These are phyloP conservation scores for Apogon talboti DNA, from an alignment of 2,797 vertebrate species.

Conservation along the genomic window DNA sequence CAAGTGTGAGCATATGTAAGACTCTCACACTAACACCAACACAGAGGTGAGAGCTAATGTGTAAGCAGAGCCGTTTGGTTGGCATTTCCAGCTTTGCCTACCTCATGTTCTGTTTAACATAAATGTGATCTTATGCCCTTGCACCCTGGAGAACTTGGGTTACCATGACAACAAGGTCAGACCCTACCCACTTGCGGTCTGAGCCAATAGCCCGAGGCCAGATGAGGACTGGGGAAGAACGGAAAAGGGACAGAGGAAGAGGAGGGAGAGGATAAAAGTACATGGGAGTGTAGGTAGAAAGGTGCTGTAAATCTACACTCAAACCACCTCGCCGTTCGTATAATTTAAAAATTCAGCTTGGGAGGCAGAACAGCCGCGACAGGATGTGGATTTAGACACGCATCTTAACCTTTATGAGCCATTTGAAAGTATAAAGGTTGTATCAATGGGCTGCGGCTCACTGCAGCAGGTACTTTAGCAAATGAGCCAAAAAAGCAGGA, in stretches of 20 bases:
- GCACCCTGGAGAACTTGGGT: slow-evolving; percentile 44
- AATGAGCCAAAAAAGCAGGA: slow-evolving; percentile 69
- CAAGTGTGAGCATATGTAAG: slow-evolving; percentile 3
- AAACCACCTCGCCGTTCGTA: background rate
- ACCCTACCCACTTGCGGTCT: slow-evolving; percentile 42
- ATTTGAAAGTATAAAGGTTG: slow-evolving; percentile 39
- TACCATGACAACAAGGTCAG: slow-evolving; percentile 61
- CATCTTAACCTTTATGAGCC: slow-evolving; percentile 46
- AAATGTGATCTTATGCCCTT: slow-evolving; percentile 56
- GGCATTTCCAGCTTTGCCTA: slow-evolving; percentile 28
- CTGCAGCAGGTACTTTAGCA: slow-evolving; percentile 66
- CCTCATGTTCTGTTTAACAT: slow-evolving; percentile 52
- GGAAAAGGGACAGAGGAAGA: slow-evolving; percentile 4
- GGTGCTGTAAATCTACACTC: slow-evolving; percentile 34
- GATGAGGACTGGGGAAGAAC: slow-evolving; percentile 24
- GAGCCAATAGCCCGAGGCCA: slow-evolving; percentile 30
- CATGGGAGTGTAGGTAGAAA: slow-evolving; percentile 6
- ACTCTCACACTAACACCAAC: background rate
- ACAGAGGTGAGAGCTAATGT: slow-evolving; percentile 10
- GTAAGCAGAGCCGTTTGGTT: slow-evolving; percentile 18
- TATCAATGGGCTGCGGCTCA: slow-evolving; percentile 23
- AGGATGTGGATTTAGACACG: slow-evolving; percentile 51
- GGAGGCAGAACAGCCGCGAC: slow-evolving; percentile 36
- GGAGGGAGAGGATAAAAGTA: slow-evolving; percentile 1
- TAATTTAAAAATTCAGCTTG: slow-evolving; percentile 37